Evolutionary conservation across 2,888 invertebrate species (phyloP).

Genomic region (Antheraea assamensis): DNA sequence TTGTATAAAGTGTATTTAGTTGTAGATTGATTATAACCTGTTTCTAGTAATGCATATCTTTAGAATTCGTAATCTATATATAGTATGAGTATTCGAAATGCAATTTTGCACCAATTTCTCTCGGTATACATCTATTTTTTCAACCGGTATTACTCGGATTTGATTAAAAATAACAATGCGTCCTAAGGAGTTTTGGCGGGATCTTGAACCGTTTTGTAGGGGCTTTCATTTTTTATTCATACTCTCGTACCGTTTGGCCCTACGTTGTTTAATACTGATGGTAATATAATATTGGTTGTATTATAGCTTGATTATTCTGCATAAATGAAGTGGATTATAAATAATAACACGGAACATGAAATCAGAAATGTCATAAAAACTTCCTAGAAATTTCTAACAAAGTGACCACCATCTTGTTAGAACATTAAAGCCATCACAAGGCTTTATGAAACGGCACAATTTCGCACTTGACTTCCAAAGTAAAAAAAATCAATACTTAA

Average conservation of each 20-base stretch:
- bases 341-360: too few species aligned
- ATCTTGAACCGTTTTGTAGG: background rate
- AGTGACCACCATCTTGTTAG: too few species aligned
- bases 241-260: too few species aligned
- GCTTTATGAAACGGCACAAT: too few species aligned
- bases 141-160: background rate
- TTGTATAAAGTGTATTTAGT: constrained; percentile 82
- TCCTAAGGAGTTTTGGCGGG: background rate
- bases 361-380: too few species aligned
- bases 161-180: constrained; percentile 19
- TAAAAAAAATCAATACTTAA: background rate
- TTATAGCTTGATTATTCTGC: too few species aligned
- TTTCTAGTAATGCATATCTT: constrained; percentile 80
- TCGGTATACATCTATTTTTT: background rate
- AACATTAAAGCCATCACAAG: too few species aligned
- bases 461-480: too few species aligned
- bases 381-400: too few species aligned
- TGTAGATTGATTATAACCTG: constrained; percentile 75
- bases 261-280: too few species aligned
- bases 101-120: constrained; percentile 37
- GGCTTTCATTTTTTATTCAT: background rate
- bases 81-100: constrained; percentile 30
- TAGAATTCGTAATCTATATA: constrained; percentile 70
- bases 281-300: too few species aligned
- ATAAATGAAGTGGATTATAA: too few species aligned